Evolutionary conservation across 2,113 vertebrate species (phyloP).

Genomic region (Pangasianodon gigas): DNA sequence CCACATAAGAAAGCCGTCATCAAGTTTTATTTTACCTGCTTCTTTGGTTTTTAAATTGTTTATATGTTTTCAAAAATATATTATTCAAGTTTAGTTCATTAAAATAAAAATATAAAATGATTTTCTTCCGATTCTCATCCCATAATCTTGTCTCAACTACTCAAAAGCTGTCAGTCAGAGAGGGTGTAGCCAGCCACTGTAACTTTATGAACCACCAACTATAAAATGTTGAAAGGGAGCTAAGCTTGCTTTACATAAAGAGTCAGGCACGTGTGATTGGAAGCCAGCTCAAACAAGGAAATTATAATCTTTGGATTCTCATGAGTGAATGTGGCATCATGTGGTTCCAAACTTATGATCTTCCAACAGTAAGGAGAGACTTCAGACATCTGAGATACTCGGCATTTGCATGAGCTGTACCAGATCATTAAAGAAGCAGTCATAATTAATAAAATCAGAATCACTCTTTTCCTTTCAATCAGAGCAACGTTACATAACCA

Average conservation of each 20-base stretch:
- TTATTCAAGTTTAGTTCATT: not conserved
- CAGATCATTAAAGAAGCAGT: conserved; percentile 51
- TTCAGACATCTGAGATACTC: not conserved
- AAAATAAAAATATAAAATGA: not conserved
- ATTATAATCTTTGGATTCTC: not conserved
- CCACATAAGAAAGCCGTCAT: conserved; percentile 6
- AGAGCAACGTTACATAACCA: not conserved
- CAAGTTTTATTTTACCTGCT: not conserved
- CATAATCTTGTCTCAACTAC: not conserved
- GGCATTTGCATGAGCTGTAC: conserved; percentile 10
- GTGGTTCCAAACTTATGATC: not conserved
- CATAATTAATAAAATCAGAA: not conserved
- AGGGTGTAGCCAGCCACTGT: too few species aligned
- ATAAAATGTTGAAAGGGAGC: not conserved
- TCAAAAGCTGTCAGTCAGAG: not conserved
- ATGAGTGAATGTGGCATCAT: not conserved
- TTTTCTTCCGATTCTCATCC: not conserved
- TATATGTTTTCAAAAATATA: conserved; percentile 23
- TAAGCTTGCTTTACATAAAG: not conserved
- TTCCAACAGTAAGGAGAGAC: not conserved
- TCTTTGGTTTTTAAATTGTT: not conserved
- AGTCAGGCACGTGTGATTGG: not conserved
- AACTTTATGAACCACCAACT: not conserved
- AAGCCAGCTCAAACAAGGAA: not conserved
- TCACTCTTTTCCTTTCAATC: not conserved